Conservation (phyloP, 1,140 invertebrate genomes). For the Pseudomyrmex concolor region DNA sequence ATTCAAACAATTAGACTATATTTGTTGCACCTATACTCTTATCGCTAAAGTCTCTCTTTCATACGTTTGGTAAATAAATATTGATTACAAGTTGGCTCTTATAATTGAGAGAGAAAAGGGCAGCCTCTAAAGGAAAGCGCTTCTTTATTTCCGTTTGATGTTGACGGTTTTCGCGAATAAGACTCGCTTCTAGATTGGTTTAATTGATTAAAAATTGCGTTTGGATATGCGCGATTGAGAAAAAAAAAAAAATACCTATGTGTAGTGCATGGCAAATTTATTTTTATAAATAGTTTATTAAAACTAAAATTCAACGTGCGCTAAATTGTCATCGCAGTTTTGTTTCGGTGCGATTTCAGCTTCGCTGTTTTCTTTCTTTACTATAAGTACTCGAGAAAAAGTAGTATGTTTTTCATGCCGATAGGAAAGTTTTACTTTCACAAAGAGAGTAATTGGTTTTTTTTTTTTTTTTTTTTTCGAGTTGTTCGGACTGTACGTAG, state of each 20-base stretch:
- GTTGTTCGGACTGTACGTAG: too few relatives aligned
- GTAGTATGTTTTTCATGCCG: constrained; percentile 29
- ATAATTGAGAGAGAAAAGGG: constrained; percentile 12
- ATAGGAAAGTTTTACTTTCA: constrained; percentile 64
- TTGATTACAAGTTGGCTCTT: constrained; percentile 15
- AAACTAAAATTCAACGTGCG: constrained; percentile 42
- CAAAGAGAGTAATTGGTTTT: constrained; percentile 45
- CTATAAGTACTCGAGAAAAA: constrained; percentile 66
- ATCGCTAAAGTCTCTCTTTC: too few relatives aligned
- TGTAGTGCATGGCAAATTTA: constrained; percentile 49
- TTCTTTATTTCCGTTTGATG: background rate
- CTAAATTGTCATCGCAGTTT: constrained; percentile 53
- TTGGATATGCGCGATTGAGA: constrained; percentile 15
- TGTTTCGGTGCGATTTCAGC: constrained; percentile 40
- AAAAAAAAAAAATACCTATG: background rate
- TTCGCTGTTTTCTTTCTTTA: constrained; percentile 19
- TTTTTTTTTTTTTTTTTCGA: constrained; percentile 36
- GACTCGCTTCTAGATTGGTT: background rate
- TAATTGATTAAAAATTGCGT: constrained; percentile 17
- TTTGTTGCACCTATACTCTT: too few relatives aligned
- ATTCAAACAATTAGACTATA: too few relatives aligned
- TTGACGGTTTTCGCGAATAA: constrained; percentile 5
- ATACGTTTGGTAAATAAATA: background rate
- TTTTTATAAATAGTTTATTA: constrained; percentile 13
- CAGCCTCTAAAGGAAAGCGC: constrained; percentile 36